Base-by-base conservation (phyloP, 2,113 vertebrate genomes). In the Tetrao urogallus region DNA sequence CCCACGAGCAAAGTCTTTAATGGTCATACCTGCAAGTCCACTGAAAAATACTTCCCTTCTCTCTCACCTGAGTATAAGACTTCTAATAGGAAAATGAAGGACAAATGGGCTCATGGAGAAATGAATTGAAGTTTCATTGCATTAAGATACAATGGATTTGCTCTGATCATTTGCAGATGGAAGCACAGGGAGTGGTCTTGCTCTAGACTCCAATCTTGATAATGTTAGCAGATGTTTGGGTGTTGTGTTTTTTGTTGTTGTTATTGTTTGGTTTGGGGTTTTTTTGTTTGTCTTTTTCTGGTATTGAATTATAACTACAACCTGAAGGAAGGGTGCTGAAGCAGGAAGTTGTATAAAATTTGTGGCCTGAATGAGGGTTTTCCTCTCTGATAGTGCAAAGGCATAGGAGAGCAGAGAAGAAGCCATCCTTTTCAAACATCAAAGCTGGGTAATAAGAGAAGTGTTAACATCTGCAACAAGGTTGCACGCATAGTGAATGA, bases 21-120 rank as follows among this genome's bases (percentile, higher is more conserved):
- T 0, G 5, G 0, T 28, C 19, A 22, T 22, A 63, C 14, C 3
- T 84, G 21, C 36, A 84, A 67, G 21, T 3, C 7, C 16, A 34
- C 34, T 47, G 12, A 16, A 50, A 66, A 75, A 48, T 22, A 64
- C 3, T 45, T 45, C 13, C 36, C 9, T 71, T 63, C 13, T 19
- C 30, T 28, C 45, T 77, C 50, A 56, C 13, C 15, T 64, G 17
- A 34, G 13, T 8, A 18, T 17, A 73, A 40, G 43, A 65, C 12
- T 36, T 78, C 0, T 2, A 92, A 61, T 6, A 58, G 43, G 61
- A 86, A 83, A 93, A 79, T 34, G 3, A 82, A 67, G 36, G 14
- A 8, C 43, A 87, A 0, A 10, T 48, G 15, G 2, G 3, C 25
- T 82, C 30, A 48, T 1, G 63, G 12, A 42, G 16, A 90, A 5